Evolutionary conservation across 2,888 invertebrate genomes (phyloP), one percentile per base, ranked within the genome.

Genomic region (Ametastegia equiseti): DNA sequence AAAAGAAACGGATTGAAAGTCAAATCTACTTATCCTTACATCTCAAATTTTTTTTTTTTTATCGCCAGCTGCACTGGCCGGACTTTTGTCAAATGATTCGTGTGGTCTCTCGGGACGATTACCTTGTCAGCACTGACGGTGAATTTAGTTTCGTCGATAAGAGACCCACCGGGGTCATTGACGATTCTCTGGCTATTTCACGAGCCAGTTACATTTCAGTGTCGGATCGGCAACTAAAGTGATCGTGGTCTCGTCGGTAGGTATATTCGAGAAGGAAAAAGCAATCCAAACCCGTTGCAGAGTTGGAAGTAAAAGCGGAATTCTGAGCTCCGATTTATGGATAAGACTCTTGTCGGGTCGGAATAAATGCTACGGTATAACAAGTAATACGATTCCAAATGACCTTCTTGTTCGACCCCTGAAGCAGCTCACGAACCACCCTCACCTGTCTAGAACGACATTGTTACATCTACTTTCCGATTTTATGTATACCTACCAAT

Each of bases 321-420:
- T 39, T 19, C 19, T n/a, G n/a, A n/a, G n/a, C 67, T 39, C 23
- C 67, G 67, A 67, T 60, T 30, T 11, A 13, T 30, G 60, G 30
- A 60, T 30, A 60, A 30, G 60, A 30, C 13, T 60, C 60, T 60
- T 23, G 57, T 65, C 65, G 65, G 9, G 7, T 33, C 33, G 7
- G 23, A 65, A 36, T 65, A 65, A 33, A 65, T 65, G n/a, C 65
- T 23, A 65, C 13, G 4, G 67, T 67, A n/a, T n/a, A 39, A 36
- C 36, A 67, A 67, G 67, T 39, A 39, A 67, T 67, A 27, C 39
- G 67, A 39, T 67, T 67, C 67, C n/a, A 27, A 67, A 67, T 67
- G 15, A 19, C 67, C 67, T 67, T 36, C n/a, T 67, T 67, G 39
- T 67, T 33, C 13, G 39, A 19, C 67, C 23, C 39, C 39, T 19